Percentiles rank a stretch among this genome's conserved stretches.
Evolutionary conservation across 1,140 invertebrate genomes (phyloP).

Genomic region (Drosophila sucinea): DNA sequence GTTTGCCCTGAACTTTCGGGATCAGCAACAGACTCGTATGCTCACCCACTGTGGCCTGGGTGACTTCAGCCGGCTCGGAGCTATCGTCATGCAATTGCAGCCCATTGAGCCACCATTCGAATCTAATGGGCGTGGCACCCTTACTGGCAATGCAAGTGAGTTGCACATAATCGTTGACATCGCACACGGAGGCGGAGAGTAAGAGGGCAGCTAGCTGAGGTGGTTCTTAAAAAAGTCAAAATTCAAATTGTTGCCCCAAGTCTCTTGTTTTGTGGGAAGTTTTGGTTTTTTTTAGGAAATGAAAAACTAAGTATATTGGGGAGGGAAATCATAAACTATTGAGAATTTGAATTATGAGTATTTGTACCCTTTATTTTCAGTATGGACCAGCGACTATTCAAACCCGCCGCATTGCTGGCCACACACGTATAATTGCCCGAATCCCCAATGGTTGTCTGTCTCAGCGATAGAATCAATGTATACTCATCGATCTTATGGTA

Average conservation of each 20-base stretch:
- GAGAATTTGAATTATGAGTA: not conserved
- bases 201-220: constrained; percentile 91
- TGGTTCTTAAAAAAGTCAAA: constrained; percentile 85
- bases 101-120: constrained; percentile 87
- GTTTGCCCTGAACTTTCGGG: constrained; percentile 85
- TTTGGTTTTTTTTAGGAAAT: constrained; percentile 29
- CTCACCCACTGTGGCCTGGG: constrained; percentile 85
- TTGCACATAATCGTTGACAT: constrained; percentile 89
- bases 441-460: constrained; percentile 87
- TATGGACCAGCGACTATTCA: constrained; percentile 84
- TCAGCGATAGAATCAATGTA: constrained; percentile 89
- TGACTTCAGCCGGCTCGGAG: constrained; percentile 45
- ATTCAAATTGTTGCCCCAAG: constrained; percentile 56
- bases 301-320: constrained; percentile 14
- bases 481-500: constrained; percentile 84
- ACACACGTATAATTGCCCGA: constrained; percentile 88
- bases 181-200: constrained; percentile 89
- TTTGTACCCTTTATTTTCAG: constrained; percentile 85
- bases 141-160: constrained; percentile 88
- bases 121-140: constrained; percentile 88
- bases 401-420: constrained; percentile 87
- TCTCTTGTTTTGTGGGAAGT: constrained; percentile 40
- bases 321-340: constrained; percentile 27
- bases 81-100: constrained; percentile 67
- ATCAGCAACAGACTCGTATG: constrained; percentile 83